Evolutionary conservation across 2,113 vertebrate genomes (phyloP), one percentile per base, ranked within the genome.

Genomic region (Malurus elegans): DNA sequence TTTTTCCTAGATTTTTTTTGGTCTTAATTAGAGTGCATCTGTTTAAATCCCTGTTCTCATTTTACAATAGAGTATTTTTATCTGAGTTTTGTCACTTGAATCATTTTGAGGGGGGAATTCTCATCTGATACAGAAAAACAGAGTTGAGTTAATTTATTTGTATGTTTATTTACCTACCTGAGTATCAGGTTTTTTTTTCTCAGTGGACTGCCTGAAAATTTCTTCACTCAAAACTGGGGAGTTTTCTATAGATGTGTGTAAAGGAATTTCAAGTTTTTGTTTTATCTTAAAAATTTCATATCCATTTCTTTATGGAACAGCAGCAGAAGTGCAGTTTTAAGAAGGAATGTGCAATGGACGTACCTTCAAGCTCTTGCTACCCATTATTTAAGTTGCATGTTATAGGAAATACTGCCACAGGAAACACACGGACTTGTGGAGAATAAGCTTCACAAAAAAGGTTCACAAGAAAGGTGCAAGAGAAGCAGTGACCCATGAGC

Each of bases 351-450:
- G 19, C 36, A 42, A 28, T 10, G 3, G 14, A 24, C 71, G 13
- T n/a, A n/a, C 12, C 9, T 91, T 47, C 10, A 9, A 57, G n/a
- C 5, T 7, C 19, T 21, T 61, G 11, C 8, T 66, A 45, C 4
- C 6, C 4, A 8, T 42, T 10, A 42, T 51, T 42, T 62, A 26
- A 62, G 15, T 24, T 62, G 10, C 12, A 47, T 20, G 3, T 24
- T 38, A 20, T 8, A 67, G 51, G 6, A 61, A 58, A 12, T 11
- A 15, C 21, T 58, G 2, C 7, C 50, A 20, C 18, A 67, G 24
- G 24, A 88, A 72, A 6, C 4, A 67, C 12, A 10, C 0, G 0
- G 34, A 48, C 4, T 12, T 38, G 8, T 19, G 31, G 28, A 64
- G 19, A 25, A 54, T 23, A 5, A 58, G 4, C 10, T 17, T 54